Evolutionary conservation across 2,797 vertebrate species (phyloP).

Genomic region (Echeneis naucrates): DNA sequence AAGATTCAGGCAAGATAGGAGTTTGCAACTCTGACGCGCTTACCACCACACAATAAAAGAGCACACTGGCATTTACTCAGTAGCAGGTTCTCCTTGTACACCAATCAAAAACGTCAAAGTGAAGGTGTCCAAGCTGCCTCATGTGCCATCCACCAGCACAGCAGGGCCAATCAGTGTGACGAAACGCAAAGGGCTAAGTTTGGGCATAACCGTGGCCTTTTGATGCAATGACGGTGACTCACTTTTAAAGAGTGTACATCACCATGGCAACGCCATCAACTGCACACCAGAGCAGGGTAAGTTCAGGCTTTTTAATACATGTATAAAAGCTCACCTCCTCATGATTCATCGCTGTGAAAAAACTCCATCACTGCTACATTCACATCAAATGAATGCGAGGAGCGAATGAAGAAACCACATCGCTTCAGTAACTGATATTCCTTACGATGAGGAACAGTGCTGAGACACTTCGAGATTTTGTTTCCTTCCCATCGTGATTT

Average conservation of each 20-base stretch:
- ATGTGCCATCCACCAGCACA: slow-evolving; percentile 8
- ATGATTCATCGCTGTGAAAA: slow-evolving; percentile 56
- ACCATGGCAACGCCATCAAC: slow-evolving; percentile 56
- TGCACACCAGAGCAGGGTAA: slow-evolving; percentile 39
- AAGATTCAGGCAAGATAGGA: not conserved
- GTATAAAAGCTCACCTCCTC: slow-evolving; percentile 40
- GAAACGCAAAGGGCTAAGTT: slow-evolving; percentile 18
- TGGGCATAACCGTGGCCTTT: slow-evolving; percentile 30
- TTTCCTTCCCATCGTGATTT: slow-evolving; percentile 7
- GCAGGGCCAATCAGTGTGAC: slow-evolving; percentile 5
- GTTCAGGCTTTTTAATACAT: slow-evolving; percentile 40
- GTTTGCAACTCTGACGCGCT: not conserved
- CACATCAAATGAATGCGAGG: slow-evolving; percentile 37
- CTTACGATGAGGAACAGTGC: not conserved
- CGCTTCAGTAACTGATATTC: not conserved
- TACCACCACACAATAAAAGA: not conserved
- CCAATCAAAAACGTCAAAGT: not conserved
- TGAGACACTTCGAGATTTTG: too few relatives aligned
- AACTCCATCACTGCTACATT: slow-evolving; percentile 27
- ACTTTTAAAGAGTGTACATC: slow-evolving; percentile 47
- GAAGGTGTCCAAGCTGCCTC: slow-evolving; percentile 5
- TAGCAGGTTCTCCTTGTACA: not conserved
- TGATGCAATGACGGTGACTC: slow-evolving; percentile 48
- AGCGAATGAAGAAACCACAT: not conserved
- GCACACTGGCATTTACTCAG: not conserved